Percentiles rank a stretch among this genome's conserved stretches.
phyloP scores from a whole-genome alignment of 1,140 invertebrate species.

The Myzus persicae region DNA sequence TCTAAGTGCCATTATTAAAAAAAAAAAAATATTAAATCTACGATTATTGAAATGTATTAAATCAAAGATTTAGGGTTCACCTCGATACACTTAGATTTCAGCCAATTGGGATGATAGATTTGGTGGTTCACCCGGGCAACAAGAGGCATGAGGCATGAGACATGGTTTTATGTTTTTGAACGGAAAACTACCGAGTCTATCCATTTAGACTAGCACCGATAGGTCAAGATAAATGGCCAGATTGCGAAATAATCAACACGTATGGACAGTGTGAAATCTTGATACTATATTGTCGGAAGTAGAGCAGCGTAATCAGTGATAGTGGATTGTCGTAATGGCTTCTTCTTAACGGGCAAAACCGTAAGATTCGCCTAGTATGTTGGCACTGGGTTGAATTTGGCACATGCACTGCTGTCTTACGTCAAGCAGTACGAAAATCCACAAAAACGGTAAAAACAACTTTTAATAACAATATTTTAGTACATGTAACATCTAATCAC shows the following conservation, averaged over 20 bases:
- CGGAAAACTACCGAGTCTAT: background rate
- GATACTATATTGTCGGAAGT: background rate
- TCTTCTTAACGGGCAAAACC: background rate
- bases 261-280: background rate
- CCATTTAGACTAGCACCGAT: background rate
- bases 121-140: rapidly evolving
- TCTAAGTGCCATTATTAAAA: background rate
- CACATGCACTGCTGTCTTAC: background rate
- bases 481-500: background rate
- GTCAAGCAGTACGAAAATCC: background rate
- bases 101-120: background rate
- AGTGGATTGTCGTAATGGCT: background rate
- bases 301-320: background rate
- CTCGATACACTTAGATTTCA: background rate
- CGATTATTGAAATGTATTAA: background rate
- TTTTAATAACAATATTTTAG: background rate
- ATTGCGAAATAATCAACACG: background rate
- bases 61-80: background rate
- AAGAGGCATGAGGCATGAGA: background rate
- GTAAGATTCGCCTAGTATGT: background rate
- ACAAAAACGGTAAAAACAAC: background rate
- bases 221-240: background rate
- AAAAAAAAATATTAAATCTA: background rate
- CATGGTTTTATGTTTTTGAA: background rate
- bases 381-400: background rate